Conservation (phyloP, 2,797 vertebrate genomes). For the Sebastes kiyomatsui region DNA sequence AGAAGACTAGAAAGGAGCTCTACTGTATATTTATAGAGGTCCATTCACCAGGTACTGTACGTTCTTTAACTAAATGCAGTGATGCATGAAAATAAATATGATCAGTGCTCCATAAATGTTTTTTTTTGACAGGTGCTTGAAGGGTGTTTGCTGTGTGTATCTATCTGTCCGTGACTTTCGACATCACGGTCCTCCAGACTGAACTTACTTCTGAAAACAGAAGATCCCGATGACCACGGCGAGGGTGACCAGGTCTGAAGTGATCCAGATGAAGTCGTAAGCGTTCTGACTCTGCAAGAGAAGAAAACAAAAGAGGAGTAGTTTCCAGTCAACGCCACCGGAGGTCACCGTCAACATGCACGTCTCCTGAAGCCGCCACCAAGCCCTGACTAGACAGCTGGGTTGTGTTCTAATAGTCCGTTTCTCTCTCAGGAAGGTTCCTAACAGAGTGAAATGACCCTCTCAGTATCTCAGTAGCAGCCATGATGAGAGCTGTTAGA, state of each 20-base stretch:
- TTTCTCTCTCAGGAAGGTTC: no score
- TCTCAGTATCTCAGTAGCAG: no score
- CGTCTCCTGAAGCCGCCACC: background rate
- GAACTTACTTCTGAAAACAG: conserved; percentile 95
- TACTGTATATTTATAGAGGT: accelerated
- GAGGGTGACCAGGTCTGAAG: conserved; percentile 91
- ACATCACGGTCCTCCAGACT: background rate
- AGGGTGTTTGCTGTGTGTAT: background rate
- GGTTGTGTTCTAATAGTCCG: no score
- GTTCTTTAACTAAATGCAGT: background rate
- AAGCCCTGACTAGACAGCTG: background rate
- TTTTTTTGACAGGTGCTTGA: background rate
- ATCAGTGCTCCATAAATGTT: background rate
- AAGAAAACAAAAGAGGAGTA: conserved; percentile 14
- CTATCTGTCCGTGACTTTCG: background rate
- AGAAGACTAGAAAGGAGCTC: no score
- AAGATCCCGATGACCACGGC: conserved; percentile 90
- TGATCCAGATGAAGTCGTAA: conserved; percentile 93
- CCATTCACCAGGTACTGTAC: background rate
- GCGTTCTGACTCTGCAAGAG: conserved; percentile 88
- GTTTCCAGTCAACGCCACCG: conserved; percentile 51
- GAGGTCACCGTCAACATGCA: conserved; percentile 48
- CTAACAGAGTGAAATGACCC: no score
- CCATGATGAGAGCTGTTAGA: no score
- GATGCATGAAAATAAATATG: background rate